These are phyloP conservation scores for Petrocephalus zakoni DNA, from an alignment of 2,113 vertebrate species.

Conservation along the genomic window DNA sequence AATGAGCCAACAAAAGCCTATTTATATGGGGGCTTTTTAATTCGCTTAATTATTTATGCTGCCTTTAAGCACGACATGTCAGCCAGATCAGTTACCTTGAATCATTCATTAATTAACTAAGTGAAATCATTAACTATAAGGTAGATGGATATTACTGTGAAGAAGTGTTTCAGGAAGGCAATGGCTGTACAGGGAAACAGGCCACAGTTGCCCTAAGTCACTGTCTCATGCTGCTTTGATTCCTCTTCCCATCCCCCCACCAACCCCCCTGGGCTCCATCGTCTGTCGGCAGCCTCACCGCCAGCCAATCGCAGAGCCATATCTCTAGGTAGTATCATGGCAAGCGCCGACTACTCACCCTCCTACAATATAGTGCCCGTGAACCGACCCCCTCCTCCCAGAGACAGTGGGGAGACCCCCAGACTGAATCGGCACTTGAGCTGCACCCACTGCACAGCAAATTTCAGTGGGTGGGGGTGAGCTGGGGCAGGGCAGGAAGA, in stretches of 20 bases:
- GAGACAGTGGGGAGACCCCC: background rate
- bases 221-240: background rate
- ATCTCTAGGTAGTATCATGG: background rate
- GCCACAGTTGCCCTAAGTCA: background rate
- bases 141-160: background rate
- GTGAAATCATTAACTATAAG: background rate
- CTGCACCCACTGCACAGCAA: background rate
- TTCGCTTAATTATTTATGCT: background rate
- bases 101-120: background rate
- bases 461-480: background rate
- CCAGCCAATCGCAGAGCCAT: background rate
- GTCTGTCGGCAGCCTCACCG: background rate
- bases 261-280: background rate
- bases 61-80: background rate
- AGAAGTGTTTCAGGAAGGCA: background rate
- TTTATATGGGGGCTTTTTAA: background rate
- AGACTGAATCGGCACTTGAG: background rate
- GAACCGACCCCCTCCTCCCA: background rate
- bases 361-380: background rate
- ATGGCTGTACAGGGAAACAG: background rate
- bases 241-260: background rate
- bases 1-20: background rate
- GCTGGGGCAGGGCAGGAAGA: background rate
- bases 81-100: background rate
- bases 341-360: background rate